A percentile compares a stretch with the other conserved stretches of the same genome.
Evolutionary conservation across 2,888 invertebrate species (phyloP).

Genomic region (Diarsia rubi): DNA sequence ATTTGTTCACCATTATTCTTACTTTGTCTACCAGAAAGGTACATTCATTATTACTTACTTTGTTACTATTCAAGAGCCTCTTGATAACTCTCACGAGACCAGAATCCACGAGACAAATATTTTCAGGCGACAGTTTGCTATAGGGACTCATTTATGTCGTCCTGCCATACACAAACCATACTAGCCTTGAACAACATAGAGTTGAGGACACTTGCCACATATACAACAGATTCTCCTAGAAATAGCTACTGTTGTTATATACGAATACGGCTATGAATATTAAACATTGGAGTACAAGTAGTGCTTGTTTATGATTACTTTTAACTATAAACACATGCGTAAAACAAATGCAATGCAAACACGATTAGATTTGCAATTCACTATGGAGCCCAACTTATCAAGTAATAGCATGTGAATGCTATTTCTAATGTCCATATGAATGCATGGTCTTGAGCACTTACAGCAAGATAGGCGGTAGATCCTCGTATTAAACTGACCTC

Average conservation of each 20-base stretch:
- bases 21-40: not conserved
- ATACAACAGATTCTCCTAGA: not conserved
- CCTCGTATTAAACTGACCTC: not conserved
- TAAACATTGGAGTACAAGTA: not conserved
- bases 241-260: not conserved
- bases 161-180: not conserved
- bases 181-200: not conserved
- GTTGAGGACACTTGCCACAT: not conserved
- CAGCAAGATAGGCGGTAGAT: not conserved
- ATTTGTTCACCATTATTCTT: not conserved
- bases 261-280: not conserved
- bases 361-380: not conserved
- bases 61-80: not conserved
- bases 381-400: not conserved
- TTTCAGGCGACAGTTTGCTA: not conserved
- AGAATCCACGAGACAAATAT: not conserved
- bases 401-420: too few species aligned
- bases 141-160: not conserved
- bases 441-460: not conserved
- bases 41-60: not conserved
- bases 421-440: not conserved
- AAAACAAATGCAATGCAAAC: slow-evolving; percentile 7
- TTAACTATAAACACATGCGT: not conserved
- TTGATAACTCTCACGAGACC: not conserved
- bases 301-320: not conserved